A percentile compares a stretch with the other conserved stretches of the same genome.
phyloP scores from a whole-genome alignment of 2,113 vertebrate species.

The Anguilla japonica region DNA sequence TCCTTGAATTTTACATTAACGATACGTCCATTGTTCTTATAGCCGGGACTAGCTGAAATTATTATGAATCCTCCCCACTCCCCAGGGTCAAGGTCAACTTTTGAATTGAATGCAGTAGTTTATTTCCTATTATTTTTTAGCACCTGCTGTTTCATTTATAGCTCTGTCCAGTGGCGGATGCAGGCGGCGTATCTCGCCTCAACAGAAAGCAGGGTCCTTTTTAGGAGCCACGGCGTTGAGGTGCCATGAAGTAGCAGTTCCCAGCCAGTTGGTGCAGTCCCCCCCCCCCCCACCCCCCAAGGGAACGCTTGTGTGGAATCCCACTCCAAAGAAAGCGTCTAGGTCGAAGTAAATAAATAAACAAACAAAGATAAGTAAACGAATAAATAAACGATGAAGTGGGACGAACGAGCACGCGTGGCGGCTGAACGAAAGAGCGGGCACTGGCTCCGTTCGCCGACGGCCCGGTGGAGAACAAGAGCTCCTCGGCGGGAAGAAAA shows the following conservation, averaged over 20 bases:
- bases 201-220: background rate
- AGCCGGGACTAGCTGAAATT: too few relatives aligned
- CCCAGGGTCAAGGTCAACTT: background rate
- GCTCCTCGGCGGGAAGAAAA: background rate
- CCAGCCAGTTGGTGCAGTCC: background rate
- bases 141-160: background rate
- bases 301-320: background rate
- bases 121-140: background rate
- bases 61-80: too few relatives aligned
- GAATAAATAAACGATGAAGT: background rate
- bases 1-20: too few relatives aligned
- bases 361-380: too few relatives aligned
- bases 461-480: background rate
- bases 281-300: background rate
- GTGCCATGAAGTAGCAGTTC: background rate
- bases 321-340: background rate
- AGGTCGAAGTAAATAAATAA: background rate
- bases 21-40: too few relatives aligned
- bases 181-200: background rate
- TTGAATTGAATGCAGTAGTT: background rate
- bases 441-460: background rate
- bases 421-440: background rate
- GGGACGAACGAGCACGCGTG: background rate
- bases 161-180: background rate
- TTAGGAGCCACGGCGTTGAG: background rate